Base-by-base conservation (phyloP, 2,797 vertebrate species). In the Leptoclinus maculatus region DNA sequence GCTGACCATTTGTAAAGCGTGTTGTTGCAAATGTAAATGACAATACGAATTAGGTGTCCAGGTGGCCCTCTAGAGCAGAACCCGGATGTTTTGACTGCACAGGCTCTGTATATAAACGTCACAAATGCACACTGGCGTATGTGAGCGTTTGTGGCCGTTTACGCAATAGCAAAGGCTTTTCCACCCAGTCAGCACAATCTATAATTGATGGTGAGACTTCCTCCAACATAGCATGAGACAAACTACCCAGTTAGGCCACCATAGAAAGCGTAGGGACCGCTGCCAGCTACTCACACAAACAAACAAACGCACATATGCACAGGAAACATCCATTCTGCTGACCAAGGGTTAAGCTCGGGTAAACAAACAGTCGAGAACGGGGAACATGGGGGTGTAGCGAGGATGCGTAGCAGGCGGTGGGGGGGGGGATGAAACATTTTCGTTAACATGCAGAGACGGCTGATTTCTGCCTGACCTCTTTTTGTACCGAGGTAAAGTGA, bases 131-230 rank as follows among this genome's bases (percentile, higher is more conserved):
- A 5, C 25, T n/a, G 21, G 8, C 36, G 54, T 63, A 32, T 2
- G 27, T 25, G 53, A 67, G 41, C 34, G 21, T 77, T 54, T 73
- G 41, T 56, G 49, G 17, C 47, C 49, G 59, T 74, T 53, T 41
- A 16, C 49, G 16, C 66, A 47, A 65, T 3, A 32, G 36, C 70
- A 75, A 32, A 66, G 23, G 76, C 82, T 73, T 47, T 90, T 84
- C 78, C 76, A 73, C 45, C 70, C 84, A 83, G 87, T 92, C 92
- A 92, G 84, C 91, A 84, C 47, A 84, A 87, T 92, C 83, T 91
- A 83, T 87, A 89, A 92, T 87, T 77, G 87, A 90, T 88, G 86
- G 83, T 86, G 81, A 86, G 87, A 86, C 91, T 82, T 92, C 89
- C 88, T 88, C 86, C 82, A 73, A 83, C 82, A n/a, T 66, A 84